Percentiles rank a stretch among this genome's conserved stretches.
Evolutionary conservation across 2,797 vertebrate species (phyloP).

Genomic region (Gadopsis marmoratus): DNA sequence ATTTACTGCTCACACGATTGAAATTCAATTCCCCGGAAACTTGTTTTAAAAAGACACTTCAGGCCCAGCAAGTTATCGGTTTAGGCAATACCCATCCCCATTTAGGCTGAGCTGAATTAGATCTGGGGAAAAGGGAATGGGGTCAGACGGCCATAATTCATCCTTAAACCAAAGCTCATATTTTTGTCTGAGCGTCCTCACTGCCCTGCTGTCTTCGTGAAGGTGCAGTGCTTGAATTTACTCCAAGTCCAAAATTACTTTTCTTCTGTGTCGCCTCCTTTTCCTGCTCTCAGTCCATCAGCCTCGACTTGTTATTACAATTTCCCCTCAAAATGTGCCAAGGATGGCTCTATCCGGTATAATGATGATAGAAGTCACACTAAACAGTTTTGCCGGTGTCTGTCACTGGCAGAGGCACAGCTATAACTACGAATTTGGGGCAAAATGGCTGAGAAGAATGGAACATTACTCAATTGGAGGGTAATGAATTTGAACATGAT

Average conservation of each 20-base stretch:
- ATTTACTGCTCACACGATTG: conserved; percentile 74
- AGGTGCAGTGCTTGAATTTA: conserved; percentile 52
- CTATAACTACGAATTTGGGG: conserved; percentile 33
- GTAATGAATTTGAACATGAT: conserved; percentile 80
- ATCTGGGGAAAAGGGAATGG: conserved; percentile 67
- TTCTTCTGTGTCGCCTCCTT: conserved; percentile 40
- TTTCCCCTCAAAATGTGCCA: conserved; percentile 52
- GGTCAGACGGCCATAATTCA: conserved; percentile 75
- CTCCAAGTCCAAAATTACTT: conserved; percentile 60
- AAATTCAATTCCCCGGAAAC: conserved; percentile 77
- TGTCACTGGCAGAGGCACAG: conserved; percentile 47
- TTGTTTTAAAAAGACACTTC: conserved; percentile 77
- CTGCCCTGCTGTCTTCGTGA: conserved; percentile 46
- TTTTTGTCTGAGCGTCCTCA: conserved; percentile 63
- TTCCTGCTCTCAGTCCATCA: conserved; percentile 55
- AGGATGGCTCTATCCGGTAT: conserved; percentile 58
- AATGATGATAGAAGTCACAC: conserved; percentile 61
- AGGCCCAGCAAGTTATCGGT: conserved; percentile 67
- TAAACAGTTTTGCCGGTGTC: conserved; percentile 52
- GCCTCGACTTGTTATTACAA: conserved; percentile 56
- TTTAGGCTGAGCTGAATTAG: conserved; percentile 73
- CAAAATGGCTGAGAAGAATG: conserved; percentile 61
- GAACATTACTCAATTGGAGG: conserved; percentile 72
- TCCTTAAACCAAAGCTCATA: conserved; percentile 74
- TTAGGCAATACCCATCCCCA: conserved; percentile 68